Conservation (phyloP, 2,888 invertebrate species). For the Pammene aurita region DNA sequence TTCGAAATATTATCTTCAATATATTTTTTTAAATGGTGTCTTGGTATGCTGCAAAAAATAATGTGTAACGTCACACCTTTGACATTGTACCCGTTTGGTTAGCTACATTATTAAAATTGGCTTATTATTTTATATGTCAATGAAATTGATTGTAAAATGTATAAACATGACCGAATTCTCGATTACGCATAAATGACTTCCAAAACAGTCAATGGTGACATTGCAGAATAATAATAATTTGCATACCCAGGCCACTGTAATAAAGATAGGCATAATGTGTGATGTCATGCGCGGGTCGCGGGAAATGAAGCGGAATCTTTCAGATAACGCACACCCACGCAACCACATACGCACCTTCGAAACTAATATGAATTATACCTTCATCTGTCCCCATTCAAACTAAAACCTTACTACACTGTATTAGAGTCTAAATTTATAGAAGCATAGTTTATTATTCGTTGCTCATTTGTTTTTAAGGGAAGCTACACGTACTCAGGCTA, state of each 20-base stretch:
- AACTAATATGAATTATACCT: conserved; percentile 15
- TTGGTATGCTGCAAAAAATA: too few species aligned
- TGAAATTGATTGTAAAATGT: too few species aligned
- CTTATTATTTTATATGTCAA: background rate
- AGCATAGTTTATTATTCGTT: background rate
- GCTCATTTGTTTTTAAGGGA: conserved; percentile 20
- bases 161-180: background rate
- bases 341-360: conserved; percentile 48
- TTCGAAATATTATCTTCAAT: too few species aligned
- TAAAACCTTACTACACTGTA: background rate
- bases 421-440: background rate
- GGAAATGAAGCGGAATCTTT: conserved; percentile 83
- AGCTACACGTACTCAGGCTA: conserved; percentile 43
- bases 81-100: too few species aligned
- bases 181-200: conserved; percentile 18
- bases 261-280: conserved; percentile 59
- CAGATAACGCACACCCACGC: conserved; percentile 82
- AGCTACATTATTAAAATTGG: too few species aligned
- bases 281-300: conserved; percentile 76
- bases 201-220: conserved; percentile 34
- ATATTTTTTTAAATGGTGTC: too few species aligned
- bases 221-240: conserved; percentile 39
- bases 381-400: background rate
- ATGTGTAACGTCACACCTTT: too few species aligned
- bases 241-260: conserved; percentile 36